Conservation (phyloP, 2,113 vertebrate genomes). For the Turdus rufiventris region DNA sequence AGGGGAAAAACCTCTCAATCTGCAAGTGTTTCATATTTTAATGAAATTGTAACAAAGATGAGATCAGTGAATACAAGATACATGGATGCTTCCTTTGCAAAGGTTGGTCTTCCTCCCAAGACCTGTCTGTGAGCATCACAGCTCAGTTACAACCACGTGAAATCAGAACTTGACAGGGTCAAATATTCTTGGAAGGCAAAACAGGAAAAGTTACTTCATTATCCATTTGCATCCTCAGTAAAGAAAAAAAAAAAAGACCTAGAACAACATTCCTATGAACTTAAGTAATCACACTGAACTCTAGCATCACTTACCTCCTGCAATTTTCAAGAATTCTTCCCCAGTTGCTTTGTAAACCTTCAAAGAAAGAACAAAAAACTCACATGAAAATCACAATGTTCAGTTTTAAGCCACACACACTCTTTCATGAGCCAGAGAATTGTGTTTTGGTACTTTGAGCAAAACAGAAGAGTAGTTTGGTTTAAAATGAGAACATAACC, state of each 20-base stretch:
- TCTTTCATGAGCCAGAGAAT: not conserved
- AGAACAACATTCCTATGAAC: not conserved
- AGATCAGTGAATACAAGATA: not conserved
- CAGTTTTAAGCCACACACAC: not conserved
- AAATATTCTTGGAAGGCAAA: constrained; percentile 16
- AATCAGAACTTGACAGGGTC: not conserved
- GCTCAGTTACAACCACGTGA: not conserved
- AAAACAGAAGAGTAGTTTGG: not conserved
- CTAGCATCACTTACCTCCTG: constrained; percentile 86
- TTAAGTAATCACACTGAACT: not conserved
- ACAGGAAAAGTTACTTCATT: constrained; percentile 8
- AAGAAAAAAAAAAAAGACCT: not conserved
- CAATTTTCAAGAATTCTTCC: constrained; percentile 96
- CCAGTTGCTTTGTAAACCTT: constrained; percentile 96
- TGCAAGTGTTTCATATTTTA: not conserved
- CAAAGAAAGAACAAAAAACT: not conserved
- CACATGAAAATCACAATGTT: not conserved
- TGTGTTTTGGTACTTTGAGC: not conserved
- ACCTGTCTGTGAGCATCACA: not conserved
- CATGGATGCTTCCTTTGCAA: not conserved
- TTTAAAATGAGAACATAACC: not conserved
- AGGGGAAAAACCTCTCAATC: not conserved
- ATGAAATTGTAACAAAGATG: not conserved
- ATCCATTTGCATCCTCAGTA: not conserved
- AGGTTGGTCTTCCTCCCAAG: not conserved